Conservation (phyloP, 2,888 invertebrate genomes). For the Pachydiplax longipennis region DNA sequence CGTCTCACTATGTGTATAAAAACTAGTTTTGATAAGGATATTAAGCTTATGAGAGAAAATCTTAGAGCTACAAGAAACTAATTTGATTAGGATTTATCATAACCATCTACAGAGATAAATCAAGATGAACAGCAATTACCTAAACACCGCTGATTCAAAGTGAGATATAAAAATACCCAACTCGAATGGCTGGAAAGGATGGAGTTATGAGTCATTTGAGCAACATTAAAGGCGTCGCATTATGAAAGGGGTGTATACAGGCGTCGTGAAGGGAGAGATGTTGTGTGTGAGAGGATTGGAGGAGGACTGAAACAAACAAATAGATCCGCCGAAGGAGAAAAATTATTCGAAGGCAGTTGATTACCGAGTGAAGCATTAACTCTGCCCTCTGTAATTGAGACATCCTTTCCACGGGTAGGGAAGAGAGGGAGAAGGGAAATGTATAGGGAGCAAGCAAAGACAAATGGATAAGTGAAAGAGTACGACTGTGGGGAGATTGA, state of each 20-base stretch:
- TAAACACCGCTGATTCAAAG: background rate
- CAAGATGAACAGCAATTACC: too few relatives aligned
- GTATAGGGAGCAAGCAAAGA: background rate
- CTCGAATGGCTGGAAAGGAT: background rate
- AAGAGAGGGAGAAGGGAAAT: background rate
- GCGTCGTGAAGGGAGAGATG: background rate
- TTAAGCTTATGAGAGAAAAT: too few relatives aligned
- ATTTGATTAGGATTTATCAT: too few relatives aligned
- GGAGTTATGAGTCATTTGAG: background rate
- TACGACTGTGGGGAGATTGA: background rate
- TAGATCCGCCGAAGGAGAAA: conserved; percentile 46
- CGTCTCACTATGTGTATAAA: too few relatives aligned
- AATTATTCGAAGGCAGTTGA: conserved; percentile 54
- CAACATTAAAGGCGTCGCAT: background rate
- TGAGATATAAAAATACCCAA: background rate
- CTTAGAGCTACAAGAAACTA: too few relatives aligned
- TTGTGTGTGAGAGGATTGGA: background rate
- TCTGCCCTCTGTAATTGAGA: conserved; percentile 57
- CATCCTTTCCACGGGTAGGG: conserved; percentile 51
- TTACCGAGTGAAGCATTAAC: conserved; percentile 56
- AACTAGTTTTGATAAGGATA: too few relatives aligned
- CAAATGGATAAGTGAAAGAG: background rate
- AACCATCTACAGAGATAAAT: too few relatives aligned
- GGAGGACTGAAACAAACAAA: conserved; percentile 47
- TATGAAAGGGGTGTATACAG: background rate